A percentile compares a stretch with the other conserved stretches of the same genome.
phyloP scores from a whole-genome alignment of 2,888 invertebrate species.

The Clunio marinus region DNA sequence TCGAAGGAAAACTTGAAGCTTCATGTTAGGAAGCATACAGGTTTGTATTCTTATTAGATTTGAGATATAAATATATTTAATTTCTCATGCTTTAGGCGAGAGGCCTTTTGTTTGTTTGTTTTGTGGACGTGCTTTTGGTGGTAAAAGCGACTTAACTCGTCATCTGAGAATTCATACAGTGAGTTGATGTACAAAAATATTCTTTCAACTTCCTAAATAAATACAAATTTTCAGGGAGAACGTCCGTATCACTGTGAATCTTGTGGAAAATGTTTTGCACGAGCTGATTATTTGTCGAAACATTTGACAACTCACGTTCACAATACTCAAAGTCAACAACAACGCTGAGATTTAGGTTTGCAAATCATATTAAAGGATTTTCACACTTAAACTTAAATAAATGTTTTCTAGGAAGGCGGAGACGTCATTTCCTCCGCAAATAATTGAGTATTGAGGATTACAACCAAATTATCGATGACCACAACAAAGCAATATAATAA shows the following conservation, averaged over 20 bases:
- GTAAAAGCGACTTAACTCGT: constrained; percentile 80
- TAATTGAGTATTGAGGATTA: not conserved
- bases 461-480: not conserved
- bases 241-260: constrained; percentile 88
- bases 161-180: constrained; percentile 77
- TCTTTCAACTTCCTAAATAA: no score
- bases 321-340: constrained; percentile 58
- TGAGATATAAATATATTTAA: not conserved
- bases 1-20: constrained; percentile 84
- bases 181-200: no score
- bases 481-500: constrained; percentile 36
- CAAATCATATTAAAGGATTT: no score
- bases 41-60: not conserved
- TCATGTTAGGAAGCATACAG: constrained; percentile 77
- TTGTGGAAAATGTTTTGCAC: constrained; percentile 86
- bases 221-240: no score
- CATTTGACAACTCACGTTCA: constrained; percentile 88
- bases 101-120: constrained; percentile 87
- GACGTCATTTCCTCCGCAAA: constrained; percentile 37
- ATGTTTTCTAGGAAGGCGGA: constrained; percentile 24
- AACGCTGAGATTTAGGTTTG: constrained; percentile 36
- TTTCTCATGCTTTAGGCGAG: constrained; percentile 59
- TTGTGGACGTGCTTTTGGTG: constrained; percentile 83
- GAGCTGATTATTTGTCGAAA: constrained; percentile 85
- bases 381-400: not conserved